A percentile compares a stretch with the other conserved stretches of the same genome.
phyloP scores from a whole-genome alignment of 2,113 vertebrate species.

The Gavia stellata region DNA sequence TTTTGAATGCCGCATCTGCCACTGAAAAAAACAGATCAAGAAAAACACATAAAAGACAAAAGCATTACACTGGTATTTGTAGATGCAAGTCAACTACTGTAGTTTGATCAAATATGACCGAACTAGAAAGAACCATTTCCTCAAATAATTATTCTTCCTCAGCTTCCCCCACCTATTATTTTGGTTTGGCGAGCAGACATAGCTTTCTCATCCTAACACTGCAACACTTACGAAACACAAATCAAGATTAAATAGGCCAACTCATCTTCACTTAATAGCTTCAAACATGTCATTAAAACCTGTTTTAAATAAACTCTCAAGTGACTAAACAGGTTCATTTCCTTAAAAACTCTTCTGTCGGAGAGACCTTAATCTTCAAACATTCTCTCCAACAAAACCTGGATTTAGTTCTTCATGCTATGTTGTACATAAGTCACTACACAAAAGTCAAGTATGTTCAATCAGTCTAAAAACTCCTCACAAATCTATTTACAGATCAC shows the following conservation, averaged over 20 bases:
- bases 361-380: neutral
- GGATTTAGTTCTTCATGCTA: neutral
- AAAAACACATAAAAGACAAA: neutral
- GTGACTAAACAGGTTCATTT: neutral
- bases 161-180: neutral
- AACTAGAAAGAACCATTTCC: neutral
- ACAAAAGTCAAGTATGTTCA: neutral
- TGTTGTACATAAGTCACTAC: accelerated
- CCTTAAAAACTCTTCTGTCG: neutral
- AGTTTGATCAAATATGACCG: neutral
- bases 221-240: neutral
- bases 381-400: neutral
- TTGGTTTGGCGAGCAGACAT: accelerated
- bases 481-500: neutral
- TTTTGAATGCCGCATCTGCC: constrained; percentile 87
- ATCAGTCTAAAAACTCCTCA: neutral
- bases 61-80: neutral
- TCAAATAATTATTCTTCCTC: neutral
- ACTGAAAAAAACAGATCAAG: neutral
- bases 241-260: constrained; percentile 19
- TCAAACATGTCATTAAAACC: neutral
- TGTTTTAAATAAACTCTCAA: constrained; percentile 4
- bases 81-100: neutral
- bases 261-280: constrained; percentile 14
- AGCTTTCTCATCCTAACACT: neutral